A percentile compares a stretch with the other conserved stretches of the same genome.
These are phyloP conservation scores for Syngnathus scovelli DNA, from an alignment of 2,113 vertebrate genomes.

Conservation along the genomic window DNA sequence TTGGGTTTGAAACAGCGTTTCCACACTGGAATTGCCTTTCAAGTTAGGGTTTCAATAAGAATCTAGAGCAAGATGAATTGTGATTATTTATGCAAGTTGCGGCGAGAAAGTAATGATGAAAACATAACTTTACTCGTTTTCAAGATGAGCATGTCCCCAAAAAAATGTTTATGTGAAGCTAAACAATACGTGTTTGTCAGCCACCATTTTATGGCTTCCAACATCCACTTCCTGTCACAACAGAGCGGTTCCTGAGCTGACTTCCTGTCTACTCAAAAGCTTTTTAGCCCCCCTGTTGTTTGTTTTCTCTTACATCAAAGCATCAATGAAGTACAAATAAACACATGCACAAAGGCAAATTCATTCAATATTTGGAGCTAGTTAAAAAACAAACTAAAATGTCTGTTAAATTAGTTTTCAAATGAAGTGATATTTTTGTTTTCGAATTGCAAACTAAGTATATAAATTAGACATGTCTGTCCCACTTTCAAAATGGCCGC, in stretches of 20 bases:
- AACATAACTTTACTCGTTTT: not conserved
- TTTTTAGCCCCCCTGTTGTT: conserved; percentile 15
- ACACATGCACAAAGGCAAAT: not conserved
- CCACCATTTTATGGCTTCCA: conserved; percentile 1
- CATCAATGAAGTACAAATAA: not conserved
- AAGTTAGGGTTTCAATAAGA: not conserved
- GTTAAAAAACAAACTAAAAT: not conserved
- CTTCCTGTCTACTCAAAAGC: conserved; percentile 38
- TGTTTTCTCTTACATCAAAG: not conserved
- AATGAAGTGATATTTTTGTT: not conserved
- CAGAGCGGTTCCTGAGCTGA: conserved; percentile 11
- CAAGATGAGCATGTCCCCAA: not conserved
- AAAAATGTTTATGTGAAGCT: not conserved
- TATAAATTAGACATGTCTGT: not conserved
- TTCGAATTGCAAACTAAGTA: not conserved
- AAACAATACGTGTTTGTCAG: not conserved
- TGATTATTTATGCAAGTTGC: not conserved
- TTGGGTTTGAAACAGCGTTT: not conserved
- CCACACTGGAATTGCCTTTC: not conserved
- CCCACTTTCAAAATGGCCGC: not conserved
- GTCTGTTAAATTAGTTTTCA: not conserved
- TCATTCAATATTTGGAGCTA: not conserved
- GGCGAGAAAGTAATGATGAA: not conserved
- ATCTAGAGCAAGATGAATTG: no score
- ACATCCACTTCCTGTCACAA: conserved; percentile 33